A percentile compares a stretch with the other conserved stretches of the same genome.
These are phyloP conservation scores for Uloborus plumipes DNA, from an alignment of 2,888 invertebrate species.

Conservation along the genomic window DNA sequence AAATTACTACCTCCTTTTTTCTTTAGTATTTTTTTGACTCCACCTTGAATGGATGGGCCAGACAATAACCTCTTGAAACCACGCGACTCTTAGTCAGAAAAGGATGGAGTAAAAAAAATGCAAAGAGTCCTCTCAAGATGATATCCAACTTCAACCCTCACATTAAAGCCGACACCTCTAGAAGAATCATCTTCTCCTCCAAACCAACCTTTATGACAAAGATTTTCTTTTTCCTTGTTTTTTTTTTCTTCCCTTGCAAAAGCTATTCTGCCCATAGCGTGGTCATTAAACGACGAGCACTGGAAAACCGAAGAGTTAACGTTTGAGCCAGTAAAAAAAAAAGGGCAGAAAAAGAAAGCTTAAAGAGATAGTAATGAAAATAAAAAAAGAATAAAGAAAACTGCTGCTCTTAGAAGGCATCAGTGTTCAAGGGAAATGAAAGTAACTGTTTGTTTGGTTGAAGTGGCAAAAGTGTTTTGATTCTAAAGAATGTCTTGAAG, in stretches of 20 bases:
- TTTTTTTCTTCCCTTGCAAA: neutral
- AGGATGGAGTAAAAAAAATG: neutral
- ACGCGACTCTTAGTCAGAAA: neutral
- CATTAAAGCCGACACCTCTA: slow-evolving; percentile 24
- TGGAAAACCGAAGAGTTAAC: neutral
- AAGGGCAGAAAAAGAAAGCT: neutral
- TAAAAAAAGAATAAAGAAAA: too few species aligned
- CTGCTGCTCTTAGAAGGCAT: too few species aligned
- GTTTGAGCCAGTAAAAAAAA: neutral
- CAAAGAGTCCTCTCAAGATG: neutral
- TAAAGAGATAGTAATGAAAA: neutral
- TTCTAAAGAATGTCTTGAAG: too few species aligned
- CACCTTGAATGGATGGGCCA: neutral
- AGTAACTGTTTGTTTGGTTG: too few species aligned
- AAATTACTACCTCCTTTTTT: too few species aligned
- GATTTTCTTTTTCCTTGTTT: neutral
- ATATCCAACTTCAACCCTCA: slow-evolving; percentile 12
- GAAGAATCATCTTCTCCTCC: slow-evolving; percentile 4
- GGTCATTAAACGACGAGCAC: slow-evolving; percentile 1
- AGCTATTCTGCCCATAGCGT: slow-evolving; percentile 1
- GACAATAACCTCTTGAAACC: slow-evolving; percentile 7
- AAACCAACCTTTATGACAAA: slow-evolving; percentile 3
- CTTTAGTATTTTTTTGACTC: neutral
- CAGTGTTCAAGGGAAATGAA: too few species aligned
- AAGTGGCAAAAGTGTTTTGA: too few species aligned